These are phyloP conservation scores for Aurelia coerulea DNA, from an alignment of 30 jellyfish, hydroid and myxozoan genomes.

Conservation along the genomic window DNA sequence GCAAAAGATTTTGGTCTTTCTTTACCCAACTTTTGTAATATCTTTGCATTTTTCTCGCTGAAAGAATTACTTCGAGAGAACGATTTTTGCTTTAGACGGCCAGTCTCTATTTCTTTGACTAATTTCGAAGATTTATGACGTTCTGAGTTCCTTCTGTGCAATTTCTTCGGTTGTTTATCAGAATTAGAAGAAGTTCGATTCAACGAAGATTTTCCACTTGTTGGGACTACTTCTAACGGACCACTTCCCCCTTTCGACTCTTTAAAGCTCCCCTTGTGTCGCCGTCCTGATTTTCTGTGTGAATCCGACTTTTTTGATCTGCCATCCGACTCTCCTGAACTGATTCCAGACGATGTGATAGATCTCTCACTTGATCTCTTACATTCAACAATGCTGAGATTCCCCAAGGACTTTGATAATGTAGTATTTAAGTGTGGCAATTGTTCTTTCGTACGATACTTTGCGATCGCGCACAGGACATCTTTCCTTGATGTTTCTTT, in stretches of 20 bases:
- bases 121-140: background rate
- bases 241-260: background rate
- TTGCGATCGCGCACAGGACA: slow-evolving; percentile 61
- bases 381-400: slow-evolving; percentile 24
- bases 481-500: slow-evolving; percentile 69
- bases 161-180: background rate
- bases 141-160: background rate
- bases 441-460: slow-evolving; percentile 10
- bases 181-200: background rate
- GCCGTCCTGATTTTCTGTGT: background rate
- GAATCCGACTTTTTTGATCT: slow-evolving; percentile 1
- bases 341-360: background rate
- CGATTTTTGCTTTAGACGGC: background rate
- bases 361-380: background rate
- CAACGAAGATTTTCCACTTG: background rate
- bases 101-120: background rate
- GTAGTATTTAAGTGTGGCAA: background rate
- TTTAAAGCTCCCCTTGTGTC: background rate
- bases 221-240: background rate
- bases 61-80: slow-evolving; percentile 4
- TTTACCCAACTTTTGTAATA: background rate
- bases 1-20: slow-evolving; percentile 47
- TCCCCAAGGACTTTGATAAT: slow-evolving; percentile 33
- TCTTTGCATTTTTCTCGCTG: background rate
- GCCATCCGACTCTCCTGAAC: background rate